Evolutionary conservation across 2,888 invertebrate species (phyloP).

Genomic region (Scaptomyza caliginosa): DNA sequence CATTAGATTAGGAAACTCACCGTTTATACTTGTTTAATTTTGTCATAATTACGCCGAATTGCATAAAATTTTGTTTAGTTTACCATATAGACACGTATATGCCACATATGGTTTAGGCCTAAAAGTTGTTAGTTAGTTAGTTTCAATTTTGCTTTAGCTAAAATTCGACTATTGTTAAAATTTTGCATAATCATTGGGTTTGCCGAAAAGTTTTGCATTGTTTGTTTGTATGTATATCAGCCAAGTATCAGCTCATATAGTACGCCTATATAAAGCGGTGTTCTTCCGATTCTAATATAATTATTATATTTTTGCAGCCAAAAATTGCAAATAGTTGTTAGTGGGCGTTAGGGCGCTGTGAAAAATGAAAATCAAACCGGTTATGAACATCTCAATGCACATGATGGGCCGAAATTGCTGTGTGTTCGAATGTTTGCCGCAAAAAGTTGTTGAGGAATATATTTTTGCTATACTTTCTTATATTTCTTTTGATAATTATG

Average conservation of each 20-base stretch:
- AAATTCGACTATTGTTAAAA: slow-evolving; percentile 81
- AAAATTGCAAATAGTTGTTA: slow-evolving; percentile 12
- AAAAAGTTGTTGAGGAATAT: slow-evolving; percentile 64
- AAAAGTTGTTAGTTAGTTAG: slow-evolving; percentile 57
- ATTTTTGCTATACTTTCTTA: slow-evolving; percentile 1
- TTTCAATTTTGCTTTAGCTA: slow-evolving; percentile 74
- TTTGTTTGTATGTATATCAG: slow-evolving; percentile 37
- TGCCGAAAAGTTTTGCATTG: slow-evolving; percentile 70
- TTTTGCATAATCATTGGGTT: slow-evolving; percentile 65
- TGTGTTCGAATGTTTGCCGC: slow-evolving; percentile 36
- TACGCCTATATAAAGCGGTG: slow-evolving; percentile 70
- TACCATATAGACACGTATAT: slow-evolving; percentile 38
- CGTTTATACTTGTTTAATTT: slow-evolving; percentile 74
- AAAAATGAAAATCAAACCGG: slow-evolving; percentile 20
- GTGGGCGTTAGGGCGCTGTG: slow-evolving; percentile 52
- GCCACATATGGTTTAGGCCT: slow-evolving; percentile 55
- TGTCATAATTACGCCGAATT: slow-evolving; percentile 69
- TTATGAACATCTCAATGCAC: slow-evolving; percentile 51
- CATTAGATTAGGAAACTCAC: slow-evolving; percentile 82
- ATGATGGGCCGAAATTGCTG: slow-evolving; percentile 65
- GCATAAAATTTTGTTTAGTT: slow-evolving; percentile 59
- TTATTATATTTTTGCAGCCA: slow-evolving; percentile 25
- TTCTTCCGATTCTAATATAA: slow-evolving; percentile 53
- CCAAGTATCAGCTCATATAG: slow-evolving; percentile 6
- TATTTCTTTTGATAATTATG: slow-evolving; percentile 22